Evolutionary conservation across 1,140 invertebrate species (phyloP).

Genomic region (Scylla paramamosain): DNA sequence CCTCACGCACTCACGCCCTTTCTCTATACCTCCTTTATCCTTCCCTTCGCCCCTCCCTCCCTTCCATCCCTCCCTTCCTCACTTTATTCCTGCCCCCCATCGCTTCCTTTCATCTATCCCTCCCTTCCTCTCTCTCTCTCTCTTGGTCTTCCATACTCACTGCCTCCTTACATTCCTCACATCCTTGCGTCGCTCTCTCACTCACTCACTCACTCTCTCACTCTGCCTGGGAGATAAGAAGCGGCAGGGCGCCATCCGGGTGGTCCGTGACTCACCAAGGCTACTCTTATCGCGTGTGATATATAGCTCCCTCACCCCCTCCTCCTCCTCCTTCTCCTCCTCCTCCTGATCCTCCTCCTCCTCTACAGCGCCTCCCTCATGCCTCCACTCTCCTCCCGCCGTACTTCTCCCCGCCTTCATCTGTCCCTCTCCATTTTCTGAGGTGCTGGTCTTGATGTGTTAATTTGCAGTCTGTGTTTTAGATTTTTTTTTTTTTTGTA

Average conservation of each 20-base stretch:
- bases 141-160: neutral
- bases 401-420: neutral
- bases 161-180: neutral
- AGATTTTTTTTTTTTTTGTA: too few relatives aligned
- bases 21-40: neutral
- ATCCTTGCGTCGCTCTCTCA: neutral
- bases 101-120: neutral
- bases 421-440: neutral
- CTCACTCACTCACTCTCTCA: neutral
- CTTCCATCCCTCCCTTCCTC: neutral
- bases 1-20: neutral
- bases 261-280: slow-evolving; percentile 10
- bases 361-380: neutral
- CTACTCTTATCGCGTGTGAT: neutral
- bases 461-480: too few relatives aligned
- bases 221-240: too few relatives aligned
- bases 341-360: neutral
- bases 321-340: neutral
- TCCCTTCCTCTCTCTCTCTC: neutral
- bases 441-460: too few relatives aligned
- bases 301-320: neutral
- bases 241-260: neutral
- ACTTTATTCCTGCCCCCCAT: neutral
- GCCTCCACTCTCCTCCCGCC: neutral
- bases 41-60: neutral